A percentile compares a stretch with the other conserved stretches of the same genome.
Conservation (phyloP, 2,888 invertebrate genomes). For the Macrophya annulata region DNA sequence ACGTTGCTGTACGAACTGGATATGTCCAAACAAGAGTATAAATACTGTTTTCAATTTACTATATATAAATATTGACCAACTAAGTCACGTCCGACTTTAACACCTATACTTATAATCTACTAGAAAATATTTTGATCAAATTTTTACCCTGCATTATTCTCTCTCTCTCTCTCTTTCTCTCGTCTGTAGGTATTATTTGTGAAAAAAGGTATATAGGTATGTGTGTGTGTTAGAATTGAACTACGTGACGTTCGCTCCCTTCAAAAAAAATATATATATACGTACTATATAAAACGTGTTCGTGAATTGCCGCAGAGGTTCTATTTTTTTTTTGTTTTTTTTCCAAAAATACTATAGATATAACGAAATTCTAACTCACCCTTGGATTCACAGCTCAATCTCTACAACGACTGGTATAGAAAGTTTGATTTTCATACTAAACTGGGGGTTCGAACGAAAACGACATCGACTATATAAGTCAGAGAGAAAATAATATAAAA, state of each 20-base stretch:
- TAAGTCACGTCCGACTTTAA: conserved; percentile 50
- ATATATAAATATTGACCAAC: conserved; percentile 27
- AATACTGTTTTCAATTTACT: conserved; percentile 41
- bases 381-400: too few relatives aligned
- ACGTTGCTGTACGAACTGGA: too few relatives aligned
- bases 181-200: too few relatives aligned
- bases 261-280: too few relatives aligned
- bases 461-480: too few relatives aligned
- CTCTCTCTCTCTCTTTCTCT: neutral
- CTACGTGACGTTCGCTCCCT: conserved; percentile 20
- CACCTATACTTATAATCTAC: conserved; percentile 47
- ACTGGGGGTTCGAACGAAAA: too few relatives aligned
- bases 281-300: neutral
- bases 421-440: too few relatives aligned
- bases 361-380: too few relatives aligned
- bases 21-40: conserved; percentile 43
- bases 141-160: neutral
- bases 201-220: neutral
- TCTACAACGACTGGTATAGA: too few relatives aligned
- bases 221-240: neutral
- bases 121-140: conserved; percentile 22
- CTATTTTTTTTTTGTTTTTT: too few relatives aligned
- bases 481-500: too few relatives aligned
- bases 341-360: too few relatives aligned
- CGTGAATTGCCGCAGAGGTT: neutral